These are phyloP conservation scores for Mugil cephalus DNA, from an alignment of 2,113 vertebrate genomes.

Conservation along the genomic window DNA sequence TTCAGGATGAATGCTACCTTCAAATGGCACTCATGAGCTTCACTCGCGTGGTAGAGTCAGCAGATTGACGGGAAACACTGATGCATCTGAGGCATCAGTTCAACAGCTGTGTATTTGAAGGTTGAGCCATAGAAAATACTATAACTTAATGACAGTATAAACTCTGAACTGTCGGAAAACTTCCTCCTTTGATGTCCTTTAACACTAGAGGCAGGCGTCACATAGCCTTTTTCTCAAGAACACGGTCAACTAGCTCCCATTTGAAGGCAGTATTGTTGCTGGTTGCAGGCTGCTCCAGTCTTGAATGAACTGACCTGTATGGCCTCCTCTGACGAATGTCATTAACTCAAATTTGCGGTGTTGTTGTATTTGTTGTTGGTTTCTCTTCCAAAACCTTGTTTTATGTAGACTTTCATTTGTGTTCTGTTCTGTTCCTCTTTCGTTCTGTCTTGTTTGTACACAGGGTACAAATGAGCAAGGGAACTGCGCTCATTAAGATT, in stretches of 20 bases:
- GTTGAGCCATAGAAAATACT: too few species aligned
- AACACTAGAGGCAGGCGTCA: too few species aligned
- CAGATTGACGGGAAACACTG: too few species aligned
- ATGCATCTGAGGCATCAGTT: too few species aligned
- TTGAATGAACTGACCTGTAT: slow-evolving; percentile 8
- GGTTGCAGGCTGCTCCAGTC: slow-evolving; percentile 1
- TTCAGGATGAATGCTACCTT: neutral
- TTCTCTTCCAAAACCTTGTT: neutral
- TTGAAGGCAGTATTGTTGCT: neutral
- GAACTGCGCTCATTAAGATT: slow-evolving; percentile 77
- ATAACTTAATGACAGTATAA: too few species aligned
- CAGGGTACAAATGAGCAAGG: slow-evolving; percentile 77
- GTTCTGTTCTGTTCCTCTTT: slow-evolving; percentile 9
- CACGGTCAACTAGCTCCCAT: too few species aligned
- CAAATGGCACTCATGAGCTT: too few species aligned
- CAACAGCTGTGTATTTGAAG: too few species aligned
- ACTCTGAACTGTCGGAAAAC: too few species aligned
- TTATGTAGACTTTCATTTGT: slow-evolving; percentile 30
- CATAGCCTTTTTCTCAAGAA: too few species aligned
- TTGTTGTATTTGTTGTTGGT: neutral
- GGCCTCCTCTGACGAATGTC: neutral
- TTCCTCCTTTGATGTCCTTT: too few species aligned
- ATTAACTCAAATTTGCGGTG: slow-evolving; percentile 15
- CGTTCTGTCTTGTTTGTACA: slow-evolving; percentile 56
- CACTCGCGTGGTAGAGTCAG: too few species aligned